Evolutionary conservation across 1,140 invertebrate genomes (phyloP), one percentile per base, ranked within the genome.

Genomic region (Bombus terrestris): DNA sequence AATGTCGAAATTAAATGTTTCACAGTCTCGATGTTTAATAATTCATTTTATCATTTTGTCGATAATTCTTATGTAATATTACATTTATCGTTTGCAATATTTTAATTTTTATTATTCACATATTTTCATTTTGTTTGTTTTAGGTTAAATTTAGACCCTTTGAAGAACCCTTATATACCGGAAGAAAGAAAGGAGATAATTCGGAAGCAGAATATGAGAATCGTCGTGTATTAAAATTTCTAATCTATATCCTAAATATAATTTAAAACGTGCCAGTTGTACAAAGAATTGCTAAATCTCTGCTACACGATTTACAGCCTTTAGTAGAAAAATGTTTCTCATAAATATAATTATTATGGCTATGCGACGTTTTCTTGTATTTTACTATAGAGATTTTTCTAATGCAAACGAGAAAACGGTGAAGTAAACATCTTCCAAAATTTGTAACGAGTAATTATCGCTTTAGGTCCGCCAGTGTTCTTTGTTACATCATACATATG

Each of bases 91-190:
- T 53, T 22, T n/a, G 25, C 4, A 41, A 41, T 39, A 47, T 32
- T 43, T 32, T 5, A 10, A 39, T 28, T 28, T 69, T 28, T 41
- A 72, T 75, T 37, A 57, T 25, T 32, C 10, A 57, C 2, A 18
- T 43, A 59, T 15, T 15, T 71, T 41, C n/a, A 39, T 47, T 81
- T 89, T 86, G 80, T 85, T 89, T 82, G 79, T 95, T 96, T 73
- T 94, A 98, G 97, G 77, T 94, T 98, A 72, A 98, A 98, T 91
- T 96, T 96, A 80, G 97, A 98, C 93, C 97, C 97, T 0, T 91
- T 96, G 71, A 97, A 97, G 90, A 98, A 98, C 95, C 97, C 97
- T 0, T 98, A 97, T 91, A 95, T 96, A 47, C 97, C 97, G 28
- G 97, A 97, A 91, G 96, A 96, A 22, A 97, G 97, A 88, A 96